Base-by-base conservation (phyloP, 2,888 invertebrate species). In the Venustoraphidia nigricollis region DNA sequence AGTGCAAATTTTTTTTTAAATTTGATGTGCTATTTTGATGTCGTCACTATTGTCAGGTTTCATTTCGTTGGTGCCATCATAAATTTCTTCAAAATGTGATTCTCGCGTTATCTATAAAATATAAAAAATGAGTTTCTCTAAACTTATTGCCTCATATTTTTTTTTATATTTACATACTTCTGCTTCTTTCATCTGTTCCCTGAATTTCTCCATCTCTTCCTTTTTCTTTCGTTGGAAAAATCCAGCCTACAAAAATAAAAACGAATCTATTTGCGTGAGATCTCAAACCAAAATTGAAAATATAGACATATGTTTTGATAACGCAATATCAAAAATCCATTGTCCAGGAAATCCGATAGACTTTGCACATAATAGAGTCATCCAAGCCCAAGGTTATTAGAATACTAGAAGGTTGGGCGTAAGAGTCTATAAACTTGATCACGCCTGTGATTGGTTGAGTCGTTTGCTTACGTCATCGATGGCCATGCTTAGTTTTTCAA, bases 181-280 rank as follows among this genome's bases (percentile, higher is more conserved):
- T 11, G 62, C 61, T 55, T 61, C 63, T 55, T 58, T 53, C 49
- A 71, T 3, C 27, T 27, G 27, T 27, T 27, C 27, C 6, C 6
- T 27, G 1, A 27, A 55, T 46, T 66, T 63, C 51, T 69, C 63
- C 55, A 73, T 58, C 57, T 72, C 67, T 43, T 70, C 67, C 57
- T 69, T 71, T 48, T 62, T 67, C 13, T 61, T 56, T 41, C 73
- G 63, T 47, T 67, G 65, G 53, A 73, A 73, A 62, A 73, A 73
- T 45, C 72, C 72, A 51, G 62, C 54, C 71, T 69, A 51, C 47
- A 61, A 58, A 9, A 39, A 44, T 50, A 50, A 35, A 11, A 52
- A 47, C 40, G 46, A 35, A 40, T 38, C 42, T 42, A 42, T 10
- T 14, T n/a, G n/a, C n/a, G n/a, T n/a, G n/a, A n/a, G n/a, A n/a